phyloP scores from a whole-genome alignment of 2,797 vertebrate genomes.

The Knipowitschia caucasica region DNA sequence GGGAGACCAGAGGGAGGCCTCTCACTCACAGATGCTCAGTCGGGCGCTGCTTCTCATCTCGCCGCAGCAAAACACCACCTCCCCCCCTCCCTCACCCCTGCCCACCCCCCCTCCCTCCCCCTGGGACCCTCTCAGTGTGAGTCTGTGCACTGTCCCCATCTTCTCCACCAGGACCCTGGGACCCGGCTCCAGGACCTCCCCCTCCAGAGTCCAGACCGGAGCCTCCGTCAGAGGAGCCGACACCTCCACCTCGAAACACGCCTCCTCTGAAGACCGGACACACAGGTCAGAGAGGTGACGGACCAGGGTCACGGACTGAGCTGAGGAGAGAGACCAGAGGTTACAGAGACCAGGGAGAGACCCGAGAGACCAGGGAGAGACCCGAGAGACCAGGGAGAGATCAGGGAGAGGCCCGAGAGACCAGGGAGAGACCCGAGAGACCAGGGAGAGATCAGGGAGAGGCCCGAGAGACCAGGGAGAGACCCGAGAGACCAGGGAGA shows the following conservation, averaged over 20 bases:
- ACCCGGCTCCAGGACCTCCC: conserved; percentile 62
- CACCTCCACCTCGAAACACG: conserved; percentile 78
- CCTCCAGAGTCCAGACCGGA: conserved; percentile 77
- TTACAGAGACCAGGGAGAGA: not conserved
- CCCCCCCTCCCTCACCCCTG: too few species aligned
- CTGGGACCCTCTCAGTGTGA: conserved; percentile 70
- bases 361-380: not conserved
- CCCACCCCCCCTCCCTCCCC: conserved; percentile 68
- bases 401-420: too few species aligned
- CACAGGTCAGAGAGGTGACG: conserved; percentile 69
- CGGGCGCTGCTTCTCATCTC: conserved; percentile 71
- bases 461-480: not conserved
- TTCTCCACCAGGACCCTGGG: conserved; percentile 66
- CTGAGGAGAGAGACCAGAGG: conserved; percentile 41
- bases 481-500: not conserved
- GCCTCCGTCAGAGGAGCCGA: conserved; percentile 57
- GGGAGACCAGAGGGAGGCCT: not conserved
- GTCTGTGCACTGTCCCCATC: conserved; percentile 69
- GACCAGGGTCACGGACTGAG: conserved; percentile 65
- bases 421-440: not conserved
- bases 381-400: not conserved
- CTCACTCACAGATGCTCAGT: conserved; percentile 58
- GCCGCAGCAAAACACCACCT: conserved; percentile 72
- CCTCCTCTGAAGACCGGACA: conserved; percentile 66
- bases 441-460: not conserved